These are phyloP conservation scores for Triplophysa dalaica DNA, from an alignment of 2,113 vertebrate genomes.

Conservation along the genomic window DNA sequence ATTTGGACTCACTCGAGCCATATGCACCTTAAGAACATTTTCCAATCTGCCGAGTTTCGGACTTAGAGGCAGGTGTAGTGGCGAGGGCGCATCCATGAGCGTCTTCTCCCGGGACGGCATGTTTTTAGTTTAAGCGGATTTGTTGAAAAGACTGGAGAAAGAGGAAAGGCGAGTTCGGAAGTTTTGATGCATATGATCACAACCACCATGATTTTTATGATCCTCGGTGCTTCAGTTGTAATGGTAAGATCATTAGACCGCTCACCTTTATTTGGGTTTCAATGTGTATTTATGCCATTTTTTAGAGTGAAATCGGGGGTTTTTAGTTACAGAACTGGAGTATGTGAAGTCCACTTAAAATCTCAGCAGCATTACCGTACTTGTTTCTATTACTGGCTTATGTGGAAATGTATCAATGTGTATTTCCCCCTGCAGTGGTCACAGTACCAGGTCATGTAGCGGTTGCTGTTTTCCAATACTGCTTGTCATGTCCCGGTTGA, in stretches of 20 bases:
- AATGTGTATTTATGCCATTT: constrained; percentile 38
- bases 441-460: constrained; percentile 59
- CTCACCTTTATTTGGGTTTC: not conserved
- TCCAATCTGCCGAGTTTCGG: constrained; percentile 60
- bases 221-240: constrained; percentile 96
- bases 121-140: constrained; percentile 64
- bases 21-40: constrained; percentile 52
- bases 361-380: constrained; percentile 8
- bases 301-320: not conserved
- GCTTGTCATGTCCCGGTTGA: constrained; percentile 86
- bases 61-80: constrained; percentile 69
- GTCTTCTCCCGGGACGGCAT: constrained; percentile 69
- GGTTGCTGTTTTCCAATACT: constrained; percentile 71
- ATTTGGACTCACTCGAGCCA: constrained; percentile 47
- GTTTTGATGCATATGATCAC: constrained; percentile 94
- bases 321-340: constrained; percentile 14
- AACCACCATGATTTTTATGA: constrained; percentile 99
- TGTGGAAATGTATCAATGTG: constrained; percentile 51
- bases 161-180: constrained; percentile 73
- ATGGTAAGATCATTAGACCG: constrained; percentile 86
- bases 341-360: constrained; percentile 39
- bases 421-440: constrained; percentile 43
- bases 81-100: constrained; percentile 74
- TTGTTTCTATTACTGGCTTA: constrained; percentile 52
- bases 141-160: constrained; percentile 70